Evolutionary conservation across 30 jellyfish, hydroid and myxozoan species (phyloP).

Genomic region (Sanderia malayensis): DNA sequence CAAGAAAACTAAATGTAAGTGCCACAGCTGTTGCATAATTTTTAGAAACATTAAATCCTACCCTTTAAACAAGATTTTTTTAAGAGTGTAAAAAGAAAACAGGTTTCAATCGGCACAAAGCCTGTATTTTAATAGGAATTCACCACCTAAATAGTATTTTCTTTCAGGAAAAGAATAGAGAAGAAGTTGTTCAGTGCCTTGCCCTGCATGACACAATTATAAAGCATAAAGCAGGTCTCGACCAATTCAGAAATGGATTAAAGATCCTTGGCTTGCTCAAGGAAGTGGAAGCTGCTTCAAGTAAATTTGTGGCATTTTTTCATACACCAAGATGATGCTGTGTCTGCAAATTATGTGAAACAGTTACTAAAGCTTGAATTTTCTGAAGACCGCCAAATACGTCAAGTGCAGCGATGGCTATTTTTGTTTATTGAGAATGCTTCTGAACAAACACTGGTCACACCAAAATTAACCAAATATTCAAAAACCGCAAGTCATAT

Average conservation of each 20-base stretch:
- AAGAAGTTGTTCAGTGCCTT: conserved; percentile 25
- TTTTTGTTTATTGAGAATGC: conserved; percentile 4
- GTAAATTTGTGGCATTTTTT: conserved; percentile 2
- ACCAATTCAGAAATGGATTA: conserved; percentile 22
- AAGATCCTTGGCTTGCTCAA: conserved; percentile 16
- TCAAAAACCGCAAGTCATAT: too few relatives aligned
- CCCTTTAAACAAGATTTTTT: too few relatives aligned
- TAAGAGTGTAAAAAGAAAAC: too few relatives aligned
- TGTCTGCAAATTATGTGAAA: conserved; percentile 16
- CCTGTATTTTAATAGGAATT: conserved; percentile 3
- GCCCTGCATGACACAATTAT: conserved; percentile 22
- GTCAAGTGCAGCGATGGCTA: conserved; percentile 22
- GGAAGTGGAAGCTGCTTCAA: conserved; percentile 11
- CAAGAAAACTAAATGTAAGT: too few relatives aligned
- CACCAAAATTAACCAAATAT: too few relatives aligned
- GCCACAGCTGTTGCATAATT: too few relatives aligned
- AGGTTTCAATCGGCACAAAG: neutral
- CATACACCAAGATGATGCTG: conserved; percentile 22
- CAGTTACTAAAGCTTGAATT: conserved; percentile 14
- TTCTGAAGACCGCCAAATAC: conserved; percentile 14
- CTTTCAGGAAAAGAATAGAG: conserved; percentile 6
- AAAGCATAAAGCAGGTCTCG: conserved; percentile 15
- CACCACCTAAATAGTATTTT: too few relatives aligned
- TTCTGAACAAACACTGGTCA: neutral
- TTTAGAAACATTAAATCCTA: too few relatives aligned